A percentile compares a stretch with the other conserved stretches of the same genome.
These are phyloP conservation scores for Pilophorus perplexus DNA, from an alignment of 2,888 invertebrate genomes.

Conservation along the genomic window DNA sequence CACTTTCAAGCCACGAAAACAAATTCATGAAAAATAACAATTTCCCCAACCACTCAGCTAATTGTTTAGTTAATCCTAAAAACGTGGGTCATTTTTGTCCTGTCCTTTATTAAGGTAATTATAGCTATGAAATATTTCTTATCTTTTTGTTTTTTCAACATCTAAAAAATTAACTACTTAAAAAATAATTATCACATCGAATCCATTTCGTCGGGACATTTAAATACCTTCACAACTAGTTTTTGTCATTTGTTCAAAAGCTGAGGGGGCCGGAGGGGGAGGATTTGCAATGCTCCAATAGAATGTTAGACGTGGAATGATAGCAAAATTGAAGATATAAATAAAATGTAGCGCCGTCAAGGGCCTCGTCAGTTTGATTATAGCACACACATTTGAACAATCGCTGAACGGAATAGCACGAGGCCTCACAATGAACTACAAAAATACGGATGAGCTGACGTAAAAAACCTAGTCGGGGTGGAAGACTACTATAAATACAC, in stretches of 20 bases:
- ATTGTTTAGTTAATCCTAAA: background rate
- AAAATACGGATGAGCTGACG: background rate
- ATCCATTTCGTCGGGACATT: conserved; percentile 36
- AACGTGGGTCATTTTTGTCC: conserved; percentile 5
- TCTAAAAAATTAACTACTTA: conserved; percentile 37
- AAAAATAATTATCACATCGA: conserved; percentile 39
- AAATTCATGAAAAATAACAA: background rate
- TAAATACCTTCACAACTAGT: conserved; percentile 15
- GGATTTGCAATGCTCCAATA: no score
- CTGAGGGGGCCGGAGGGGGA: no score
- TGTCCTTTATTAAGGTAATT: no score
- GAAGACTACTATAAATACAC: conserved; percentile 19
- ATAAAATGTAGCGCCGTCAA: no score
- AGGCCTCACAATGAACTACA: background rate
- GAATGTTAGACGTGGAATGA: no score
- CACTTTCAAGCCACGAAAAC: background rate
- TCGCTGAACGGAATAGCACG: no score
- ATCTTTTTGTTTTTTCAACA: conserved; percentile 11
- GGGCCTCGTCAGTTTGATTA: no score
- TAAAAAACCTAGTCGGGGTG: background rate
- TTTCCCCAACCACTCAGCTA: no score
- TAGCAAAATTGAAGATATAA: no score
- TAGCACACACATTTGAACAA: no score
- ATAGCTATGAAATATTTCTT: no score
- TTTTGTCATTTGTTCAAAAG: no score